phyloP scores from a whole-genome alignment of 2,113 vertebrate species.

The Prinia subflava region DNA sequence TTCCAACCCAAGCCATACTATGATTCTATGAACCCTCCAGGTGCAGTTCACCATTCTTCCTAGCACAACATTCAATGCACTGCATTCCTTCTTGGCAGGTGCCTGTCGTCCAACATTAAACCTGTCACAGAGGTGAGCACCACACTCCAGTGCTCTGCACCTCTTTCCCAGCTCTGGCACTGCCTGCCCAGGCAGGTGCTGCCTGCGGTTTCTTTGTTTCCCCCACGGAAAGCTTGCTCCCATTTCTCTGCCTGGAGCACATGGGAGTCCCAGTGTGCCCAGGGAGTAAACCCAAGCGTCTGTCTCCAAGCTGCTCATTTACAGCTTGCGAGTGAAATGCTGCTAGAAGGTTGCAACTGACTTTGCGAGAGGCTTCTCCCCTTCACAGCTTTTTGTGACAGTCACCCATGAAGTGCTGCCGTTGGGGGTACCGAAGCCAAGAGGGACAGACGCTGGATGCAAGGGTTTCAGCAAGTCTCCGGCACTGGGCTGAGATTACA shows the following conservation, averaged over 20 bases:
- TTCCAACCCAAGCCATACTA: not conserved
- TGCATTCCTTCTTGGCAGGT: rapidly evolving
- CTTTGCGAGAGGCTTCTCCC: slow-evolving; percentile 16
- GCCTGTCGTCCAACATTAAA: not conserved
- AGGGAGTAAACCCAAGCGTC: not conserved
- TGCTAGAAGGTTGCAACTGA: not conserved
- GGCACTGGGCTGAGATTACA: not conserved
- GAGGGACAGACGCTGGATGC: slow-evolving; percentile 35
- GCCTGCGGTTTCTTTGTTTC: not conserved
- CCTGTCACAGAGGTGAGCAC: rapidly evolving
- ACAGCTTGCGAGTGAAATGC: not conserved
- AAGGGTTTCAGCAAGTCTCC: not conserved
- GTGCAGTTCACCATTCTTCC: not conserved
- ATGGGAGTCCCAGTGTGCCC: not conserved
- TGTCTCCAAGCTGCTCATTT: slow-evolving; percentile 51
- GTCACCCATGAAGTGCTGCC: not conserved
- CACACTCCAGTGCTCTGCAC: rapidly evolving
- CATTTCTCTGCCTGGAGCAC: not conserved
- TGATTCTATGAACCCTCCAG: not conserved
- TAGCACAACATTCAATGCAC: not conserved
- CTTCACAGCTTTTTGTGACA: slow-evolving; percentile 59
- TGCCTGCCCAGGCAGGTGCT: not conserved
- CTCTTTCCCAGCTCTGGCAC: not conserved
- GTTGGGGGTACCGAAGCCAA: not conserved
- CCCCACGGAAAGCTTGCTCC: not conserved